Evolutionary conservation across 1,140 invertebrate genomes (phyloP), one percentile per base, ranked within the genome.

Genomic region (Drosophila ficusphila): DNA sequence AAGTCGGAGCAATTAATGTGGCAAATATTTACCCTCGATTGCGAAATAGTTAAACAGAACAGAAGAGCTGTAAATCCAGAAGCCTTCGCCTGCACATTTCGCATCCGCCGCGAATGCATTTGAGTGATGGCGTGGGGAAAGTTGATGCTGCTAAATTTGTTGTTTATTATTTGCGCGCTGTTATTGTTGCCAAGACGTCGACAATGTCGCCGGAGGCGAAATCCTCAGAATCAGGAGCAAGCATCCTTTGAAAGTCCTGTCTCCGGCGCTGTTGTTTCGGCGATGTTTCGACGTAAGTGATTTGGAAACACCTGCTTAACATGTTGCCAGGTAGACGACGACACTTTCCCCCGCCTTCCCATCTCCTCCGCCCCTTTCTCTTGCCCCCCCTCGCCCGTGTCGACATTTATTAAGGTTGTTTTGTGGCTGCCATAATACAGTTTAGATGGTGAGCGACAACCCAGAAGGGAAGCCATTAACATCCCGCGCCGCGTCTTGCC

Each of bases 231-330:
- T 14, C 65, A 70, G 41, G 21, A 61, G 25, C 60, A 38, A 18
- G 41, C 51, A 46, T 65, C 53, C 68, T 64, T 60, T 72, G 61
- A 33, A 27, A 60, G 49, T 46, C 36, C 31, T 77, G 29, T 25
- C 57, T 34, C 8, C 21, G 38, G 19, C 12, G 38, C n/a, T 49
- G 29, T 54, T 72, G 71, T 76, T 79, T 65, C 46, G 74, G 57
- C 64, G 48, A 79, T 79, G 57, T 86, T 76, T 69, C 69, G 64
- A 48, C 81, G 78, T 86, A 86, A 86, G 81, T 86, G 81, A 86
- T 86, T 86, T 86, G 64, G 81, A 81, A 77, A 86, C 81, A 86
- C 81, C 81, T 86, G 81, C 81, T 86, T 81, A 81, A 77, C 82
- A 88, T 88, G 82, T 70, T 83, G 76, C 79, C 74, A 72, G 76